These are phyloP conservation scores for Galeruca laticollis DNA, from an alignment of 2,888 invertebrate species.

Conservation along the genomic window DNA sequence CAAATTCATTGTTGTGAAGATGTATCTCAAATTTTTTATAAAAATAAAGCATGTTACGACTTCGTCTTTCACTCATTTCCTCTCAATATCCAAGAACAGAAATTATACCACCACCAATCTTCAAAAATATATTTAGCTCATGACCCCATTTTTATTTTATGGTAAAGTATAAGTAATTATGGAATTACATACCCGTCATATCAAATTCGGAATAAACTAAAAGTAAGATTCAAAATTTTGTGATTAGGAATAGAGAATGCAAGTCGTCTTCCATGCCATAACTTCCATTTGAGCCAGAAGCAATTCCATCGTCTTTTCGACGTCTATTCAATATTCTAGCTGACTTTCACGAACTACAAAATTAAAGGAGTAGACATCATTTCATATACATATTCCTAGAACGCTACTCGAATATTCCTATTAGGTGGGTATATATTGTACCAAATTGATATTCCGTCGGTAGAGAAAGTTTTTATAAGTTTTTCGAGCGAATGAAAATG, in stretches of 20 bases:
- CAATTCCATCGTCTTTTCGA: constrained; percentile 30
- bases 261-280: constrained; percentile 29
- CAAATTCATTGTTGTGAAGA: too few relatives aligned
- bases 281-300: constrained; percentile 28
- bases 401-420: constrained; percentile 32
- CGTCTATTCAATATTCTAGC: constrained; percentile 38
- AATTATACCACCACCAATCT: too few relatives aligned
- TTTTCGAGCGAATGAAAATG: constrained; percentile 35
- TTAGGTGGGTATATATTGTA: constrained; percentile 33
- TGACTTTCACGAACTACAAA: constrained; percentile 38
- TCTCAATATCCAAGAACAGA: too few relatives aligned
- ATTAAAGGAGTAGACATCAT: constrained; percentile 39
- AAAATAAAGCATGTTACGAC: too few relatives aligned
- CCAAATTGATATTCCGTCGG: constrained; percentile 36
- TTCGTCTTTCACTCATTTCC: too few relatives aligned
- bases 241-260: constrained; percentile 30
- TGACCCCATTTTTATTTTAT: too few relatives aligned
- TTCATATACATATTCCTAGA: constrained; percentile 37
- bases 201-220: not conserved
- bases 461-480: constrained; percentile 37
- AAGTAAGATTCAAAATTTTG: constrained; percentile 22
- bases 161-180: too few relatives aligned
- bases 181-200: too few relatives aligned
- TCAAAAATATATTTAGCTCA: too few relatives aligned
- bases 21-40: too few relatives aligned